Percentiles rank a stretch among this genome's conserved stretches.
Conservation (phyloP, 2,113 vertebrate species). For the Catharus bicknelli region DNA sequence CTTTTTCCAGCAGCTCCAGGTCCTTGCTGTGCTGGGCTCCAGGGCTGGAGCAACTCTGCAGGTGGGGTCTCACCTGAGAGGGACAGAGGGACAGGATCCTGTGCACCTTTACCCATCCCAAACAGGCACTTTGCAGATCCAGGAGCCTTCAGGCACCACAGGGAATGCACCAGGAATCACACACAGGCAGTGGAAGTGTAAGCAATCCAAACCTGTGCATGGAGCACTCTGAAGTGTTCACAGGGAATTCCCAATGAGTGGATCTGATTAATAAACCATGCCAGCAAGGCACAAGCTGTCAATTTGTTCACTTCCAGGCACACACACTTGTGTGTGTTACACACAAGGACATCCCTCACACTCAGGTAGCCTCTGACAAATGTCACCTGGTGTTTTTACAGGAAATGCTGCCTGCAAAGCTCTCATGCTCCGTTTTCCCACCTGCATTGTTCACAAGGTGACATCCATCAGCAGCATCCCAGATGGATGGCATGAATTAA, state of each 20-base stretch:
- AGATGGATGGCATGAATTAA: constrained; percentile 44
- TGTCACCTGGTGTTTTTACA: neutral
- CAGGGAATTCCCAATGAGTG: constrained; percentile 49
- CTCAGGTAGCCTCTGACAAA: neutral
- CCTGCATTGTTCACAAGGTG: constrained; percentile 13
- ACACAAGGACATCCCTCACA: neutral
- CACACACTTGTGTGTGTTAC: neutral
- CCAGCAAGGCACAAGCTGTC: neutral
- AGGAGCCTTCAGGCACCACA: neutral
- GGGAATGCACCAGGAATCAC: neutral
- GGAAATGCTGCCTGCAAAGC: neutral
- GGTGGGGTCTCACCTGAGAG: neutral
- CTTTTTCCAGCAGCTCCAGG: neutral
- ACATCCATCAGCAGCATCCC: constrained; percentile 19
- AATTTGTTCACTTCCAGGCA: neutral
- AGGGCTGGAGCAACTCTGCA: no score
- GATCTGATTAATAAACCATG: constrained; percentile 20
- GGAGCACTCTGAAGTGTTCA: no score
- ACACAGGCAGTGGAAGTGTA: neutral
- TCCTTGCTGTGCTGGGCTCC: neutral
- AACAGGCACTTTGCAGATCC: neutral
- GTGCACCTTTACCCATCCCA: neutral
- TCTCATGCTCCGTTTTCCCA: constrained; percentile 8
- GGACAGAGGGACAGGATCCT: neutral
- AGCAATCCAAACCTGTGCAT: neutral